Base-by-base conservation (phyloP, 2,113 vertebrate genomes). In the Picathartes gymnocephalus region DNA sequence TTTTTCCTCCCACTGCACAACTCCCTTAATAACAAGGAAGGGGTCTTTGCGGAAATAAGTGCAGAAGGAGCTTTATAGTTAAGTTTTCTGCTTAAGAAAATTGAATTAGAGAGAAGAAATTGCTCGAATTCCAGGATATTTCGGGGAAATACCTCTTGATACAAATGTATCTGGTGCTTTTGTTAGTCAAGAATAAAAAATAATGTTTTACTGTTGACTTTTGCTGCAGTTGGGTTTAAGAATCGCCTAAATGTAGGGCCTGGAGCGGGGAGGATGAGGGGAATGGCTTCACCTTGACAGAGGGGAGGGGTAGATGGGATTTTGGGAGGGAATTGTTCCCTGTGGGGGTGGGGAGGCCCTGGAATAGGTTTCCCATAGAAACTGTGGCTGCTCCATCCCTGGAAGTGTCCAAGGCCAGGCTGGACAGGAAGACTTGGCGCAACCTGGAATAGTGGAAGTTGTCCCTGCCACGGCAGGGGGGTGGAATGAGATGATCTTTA, bases 401-500 rank as follows among this genome's bases (percentile, higher is more conserved):
- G 86, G 45, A 14, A 68, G 15, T 47, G 47, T 9, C 54, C 53
- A 39, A 30, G 20, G 15, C 4, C n/a, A 56, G 66, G n/a, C 0
- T 54, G 45, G 44, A 65, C 1, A 2, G 25, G 22, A n/a, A n/a
- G n/a, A 15, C 23, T 61, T 61, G 85, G 39, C 60, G 53, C 61
- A 13, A 0, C 11, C 1, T 68, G 54, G 39, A 24, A 10, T 0
- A 5, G 30, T 35, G 54, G 25, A 1, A 89, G 11, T 4, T 53
- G 39, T 23, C 54, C 54, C 62, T 76, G 70, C 30, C 60, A 50
- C 11, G 24, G 86, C 16, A 60, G 4, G 5, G 48, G n/a, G n/a
- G 5, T 28, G 39, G 54, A 40, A 76, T 8, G 5, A 30, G 2
- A 28, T 5, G 10, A 31, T 3, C 10, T 69, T 54, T 31, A 23